Percentiles rank a stretch among this genome's conserved stretches.
phyloP scores from a whole-genome alignment of 2,888 invertebrate species.

The Phyllotreta cruciferae region DNA sequence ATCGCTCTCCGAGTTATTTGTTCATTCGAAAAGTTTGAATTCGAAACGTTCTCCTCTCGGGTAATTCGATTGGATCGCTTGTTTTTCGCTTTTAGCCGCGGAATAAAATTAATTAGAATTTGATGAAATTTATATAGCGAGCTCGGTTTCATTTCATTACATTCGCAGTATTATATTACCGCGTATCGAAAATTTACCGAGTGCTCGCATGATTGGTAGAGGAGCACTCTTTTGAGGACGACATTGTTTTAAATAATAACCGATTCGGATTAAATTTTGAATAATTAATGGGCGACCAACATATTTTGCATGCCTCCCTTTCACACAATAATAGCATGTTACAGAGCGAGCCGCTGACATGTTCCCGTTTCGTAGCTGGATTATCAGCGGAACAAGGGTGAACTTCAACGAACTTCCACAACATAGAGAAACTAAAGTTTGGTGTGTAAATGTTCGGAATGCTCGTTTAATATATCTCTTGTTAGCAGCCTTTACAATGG shows the following conservation, averaged over 20 bases:
- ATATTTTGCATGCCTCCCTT: slow-evolving; percentile 9
- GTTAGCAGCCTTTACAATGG: slow-evolving; percentile 8
- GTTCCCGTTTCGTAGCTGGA: slow-evolving; percentile 9
- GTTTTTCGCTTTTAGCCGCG: too few relatives aligned
- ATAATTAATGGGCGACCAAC: slow-evolving; percentile 4
- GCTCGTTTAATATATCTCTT: slow-evolving; percentile 18
- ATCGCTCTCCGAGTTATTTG: too few relatives aligned
- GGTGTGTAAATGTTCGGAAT: slow-evolving; percentile 13
- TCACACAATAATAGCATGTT: slow-evolving; percentile 10
- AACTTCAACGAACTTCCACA: slow-evolving; percentile 12
- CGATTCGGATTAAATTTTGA: slow-evolving; percentile 1
- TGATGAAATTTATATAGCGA: too few relatives aligned
- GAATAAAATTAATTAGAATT: too few relatives aligned
- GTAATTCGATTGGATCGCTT: too few relatives aligned
- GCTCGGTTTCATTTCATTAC: too few relatives aligned
- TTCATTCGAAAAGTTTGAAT: too few relatives aligned
- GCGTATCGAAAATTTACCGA: too few relatives aligned
- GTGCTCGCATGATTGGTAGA: too few relatives aligned
- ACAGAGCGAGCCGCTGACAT: slow-evolving; percentile 2
- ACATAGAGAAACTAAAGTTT: neutral
- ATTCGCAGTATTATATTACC: too few relatives aligned
- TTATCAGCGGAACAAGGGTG: slow-evolving; percentile 14
- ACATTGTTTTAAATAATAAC: slow-evolving; percentile 11
- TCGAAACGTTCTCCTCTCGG: too few relatives aligned
- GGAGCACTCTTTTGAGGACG: neutral